Conservation (phyloP, 2,113 vertebrate species). For the Uria aalge region DNA sequence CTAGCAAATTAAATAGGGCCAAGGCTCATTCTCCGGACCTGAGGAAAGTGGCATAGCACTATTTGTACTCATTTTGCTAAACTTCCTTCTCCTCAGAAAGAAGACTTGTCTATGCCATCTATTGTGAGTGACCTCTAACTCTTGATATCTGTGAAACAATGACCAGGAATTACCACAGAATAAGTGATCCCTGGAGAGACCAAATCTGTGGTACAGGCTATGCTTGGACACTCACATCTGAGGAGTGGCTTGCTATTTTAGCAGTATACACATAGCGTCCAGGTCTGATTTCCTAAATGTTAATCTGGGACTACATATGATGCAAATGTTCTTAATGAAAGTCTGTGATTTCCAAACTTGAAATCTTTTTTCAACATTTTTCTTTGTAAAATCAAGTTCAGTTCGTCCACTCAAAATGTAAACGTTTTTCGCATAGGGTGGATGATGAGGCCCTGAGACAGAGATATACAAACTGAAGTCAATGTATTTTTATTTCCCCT, state of each 20-base stretch:
- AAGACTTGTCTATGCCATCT: background rate
- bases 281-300: background rate
- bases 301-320: background rate
- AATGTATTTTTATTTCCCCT: background rate
- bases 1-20: background rate
- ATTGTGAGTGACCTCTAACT: background rate
- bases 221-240: background rate
- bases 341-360: background rate
- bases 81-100: background rate
- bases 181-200: background rate
- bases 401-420: background rate
- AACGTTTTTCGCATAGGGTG: background rate
- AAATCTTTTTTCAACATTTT: background rate
- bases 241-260: background rate
- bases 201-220: background rate
- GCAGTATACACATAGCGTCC: background rate
- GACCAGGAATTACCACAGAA: background rate
- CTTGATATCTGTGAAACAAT: background rate
- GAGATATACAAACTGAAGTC: background rate
- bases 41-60: background rate
- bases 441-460: fast-evolving
- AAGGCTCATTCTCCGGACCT: background rate
- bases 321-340: background rate
- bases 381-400: background rate
- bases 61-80: background rate